phyloP scores from a whole-genome alignment of 2,888 invertebrate species.

The Tineola bisselliella region DNA sequence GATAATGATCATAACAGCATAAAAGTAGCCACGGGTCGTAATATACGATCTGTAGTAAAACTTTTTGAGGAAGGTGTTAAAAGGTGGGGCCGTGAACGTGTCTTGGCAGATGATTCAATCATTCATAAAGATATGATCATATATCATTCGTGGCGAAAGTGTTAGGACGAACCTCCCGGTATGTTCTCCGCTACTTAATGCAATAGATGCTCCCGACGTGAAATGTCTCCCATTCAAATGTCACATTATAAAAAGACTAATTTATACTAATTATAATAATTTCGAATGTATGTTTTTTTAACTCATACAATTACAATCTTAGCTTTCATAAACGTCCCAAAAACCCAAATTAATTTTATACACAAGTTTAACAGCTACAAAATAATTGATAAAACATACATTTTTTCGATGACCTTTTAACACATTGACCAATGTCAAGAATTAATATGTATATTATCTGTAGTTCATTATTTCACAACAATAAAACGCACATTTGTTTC shows the following conservation, averaged over 20 bases:
- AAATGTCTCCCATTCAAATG: not conserved
- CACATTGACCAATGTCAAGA: not conserved
- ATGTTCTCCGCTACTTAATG: conserved; percentile 33
- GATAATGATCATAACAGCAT: conserved; percentile 63
- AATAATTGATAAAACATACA: not conserved
- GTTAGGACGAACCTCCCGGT: conserved; percentile 41
- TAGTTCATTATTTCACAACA: not conserved
- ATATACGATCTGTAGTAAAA: conserved; percentile 62
- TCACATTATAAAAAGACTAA: not conserved
- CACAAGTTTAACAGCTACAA: not conserved
- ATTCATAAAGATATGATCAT: conserved; percentile 62
- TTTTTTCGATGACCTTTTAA: conserved; percentile 5
- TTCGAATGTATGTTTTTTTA: not conserved
- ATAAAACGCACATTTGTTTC: conserved; percentile 9
- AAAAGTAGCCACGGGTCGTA: conserved; percentile 57
- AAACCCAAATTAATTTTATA: not conserved
- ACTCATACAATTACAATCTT: not conserved
- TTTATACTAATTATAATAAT: not conserved
- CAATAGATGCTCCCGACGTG: conserved; percentile 23
- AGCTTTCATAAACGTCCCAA: not conserved
- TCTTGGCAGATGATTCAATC: conserved; percentile 63
- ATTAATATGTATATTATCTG: not conserved
- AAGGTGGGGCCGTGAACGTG: conserved; percentile 57
- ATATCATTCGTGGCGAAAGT: conserved; percentile 61
- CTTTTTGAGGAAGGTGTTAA: conserved; percentile 64